Conservation (phyloP, 2,797 vertebrate species). For the Allobates femoralis region DNA sequence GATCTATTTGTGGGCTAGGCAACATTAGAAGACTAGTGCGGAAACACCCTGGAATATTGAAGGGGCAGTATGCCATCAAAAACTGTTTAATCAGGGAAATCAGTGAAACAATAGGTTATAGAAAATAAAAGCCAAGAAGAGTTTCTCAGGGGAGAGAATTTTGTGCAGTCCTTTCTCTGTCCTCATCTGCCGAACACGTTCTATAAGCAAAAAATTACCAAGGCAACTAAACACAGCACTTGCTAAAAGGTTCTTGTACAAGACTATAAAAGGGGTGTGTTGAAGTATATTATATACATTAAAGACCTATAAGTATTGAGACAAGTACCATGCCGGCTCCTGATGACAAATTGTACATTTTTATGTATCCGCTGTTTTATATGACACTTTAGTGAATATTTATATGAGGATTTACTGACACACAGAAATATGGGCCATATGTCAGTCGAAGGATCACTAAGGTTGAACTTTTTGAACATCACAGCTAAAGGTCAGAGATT, state of each 20-base stretch:
- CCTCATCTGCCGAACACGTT: conserved; percentile 3
- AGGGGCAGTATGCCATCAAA: conserved; percentile 46
- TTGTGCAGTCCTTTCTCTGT: not conserved
- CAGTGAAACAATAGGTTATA: conserved; percentile 15
- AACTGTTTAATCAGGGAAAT: conserved; percentile 48
- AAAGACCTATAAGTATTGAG: conserved; percentile 4
- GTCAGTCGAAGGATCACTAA: conserved; percentile 3
- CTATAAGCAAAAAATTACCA: conserved; percentile 47
- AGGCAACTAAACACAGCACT: conserved; percentile 41
- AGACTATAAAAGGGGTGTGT: conserved; percentile 28
- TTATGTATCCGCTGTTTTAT: not conserved
- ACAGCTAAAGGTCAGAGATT: not conserved
- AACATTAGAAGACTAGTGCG: conserved; percentile 10
- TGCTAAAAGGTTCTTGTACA: conserved; percentile 36
- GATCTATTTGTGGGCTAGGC: conserved; percentile 15
- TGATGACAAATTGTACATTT: not conserved
- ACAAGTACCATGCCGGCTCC: not conserved
- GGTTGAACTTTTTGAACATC: not conserved
- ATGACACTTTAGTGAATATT: not conserved
- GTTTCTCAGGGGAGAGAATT: conserved; percentile 25
- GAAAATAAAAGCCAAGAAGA: conserved; percentile 32
- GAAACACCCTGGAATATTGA: conserved; percentile 48
- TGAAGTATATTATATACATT: conserved; percentile 1
- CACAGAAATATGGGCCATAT: not conserved
- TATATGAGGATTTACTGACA: not conserved